Conservation (phyloP, 2,113 vertebrate species). For the Manacus vitellinus region DNA sequence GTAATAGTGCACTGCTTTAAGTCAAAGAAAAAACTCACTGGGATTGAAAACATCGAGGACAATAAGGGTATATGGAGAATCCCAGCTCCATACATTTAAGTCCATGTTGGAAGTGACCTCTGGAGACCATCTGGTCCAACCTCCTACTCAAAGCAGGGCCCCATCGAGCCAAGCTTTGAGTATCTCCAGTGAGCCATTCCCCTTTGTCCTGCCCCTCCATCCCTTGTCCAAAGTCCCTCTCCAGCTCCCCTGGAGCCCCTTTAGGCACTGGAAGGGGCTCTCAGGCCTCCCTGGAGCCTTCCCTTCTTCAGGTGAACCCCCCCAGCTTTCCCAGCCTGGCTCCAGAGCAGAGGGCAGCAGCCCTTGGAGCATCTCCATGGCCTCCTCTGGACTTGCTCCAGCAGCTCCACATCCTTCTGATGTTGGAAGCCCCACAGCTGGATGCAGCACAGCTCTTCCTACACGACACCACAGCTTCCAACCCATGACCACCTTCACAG, state of each 20-base stretch:
- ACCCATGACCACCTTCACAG: background rate
- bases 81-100: background rate
- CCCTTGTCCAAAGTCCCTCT: background rate
- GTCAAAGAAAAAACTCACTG: background rate
- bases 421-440: background rate
- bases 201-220: background rate
- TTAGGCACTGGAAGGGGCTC: background rate
- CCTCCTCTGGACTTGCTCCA: background rate
- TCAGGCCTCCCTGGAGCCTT: background rate
- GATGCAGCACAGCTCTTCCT: background rate
- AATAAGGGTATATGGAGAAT: background rate
- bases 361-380: fast-evolving
- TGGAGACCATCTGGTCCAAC: background rate
- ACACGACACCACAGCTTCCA: background rate
- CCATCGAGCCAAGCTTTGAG: background rate
- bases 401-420: background rate
- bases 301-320: background rate
- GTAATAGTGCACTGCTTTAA: background rate
- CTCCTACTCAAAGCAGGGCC: background rate
- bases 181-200: background rate
- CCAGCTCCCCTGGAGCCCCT: background rate
- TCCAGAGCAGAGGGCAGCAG: background rate
- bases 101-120: background rate
- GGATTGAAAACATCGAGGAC: background rate
- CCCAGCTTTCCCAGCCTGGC: background rate